phyloP scores from a whole-genome alignment of 2,797 vertebrate species.

The Smutsia temminckii region DNA sequence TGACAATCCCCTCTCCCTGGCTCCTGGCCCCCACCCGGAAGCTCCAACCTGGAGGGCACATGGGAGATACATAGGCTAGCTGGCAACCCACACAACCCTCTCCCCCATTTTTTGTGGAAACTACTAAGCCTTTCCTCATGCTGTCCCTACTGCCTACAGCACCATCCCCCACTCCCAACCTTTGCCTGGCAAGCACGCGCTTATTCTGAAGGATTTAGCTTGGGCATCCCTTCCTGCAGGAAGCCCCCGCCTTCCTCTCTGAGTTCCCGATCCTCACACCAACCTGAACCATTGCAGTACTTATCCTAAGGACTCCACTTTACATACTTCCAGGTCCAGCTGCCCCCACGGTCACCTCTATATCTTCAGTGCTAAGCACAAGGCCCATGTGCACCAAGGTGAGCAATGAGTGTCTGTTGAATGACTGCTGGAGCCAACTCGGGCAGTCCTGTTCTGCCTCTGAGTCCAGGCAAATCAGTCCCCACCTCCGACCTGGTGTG shows the following conservation, averaged over 20 bases:
- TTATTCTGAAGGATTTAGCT: not conserved
- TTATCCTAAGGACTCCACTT: not conserved
- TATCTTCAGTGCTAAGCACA: not conserved
- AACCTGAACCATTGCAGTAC: accelerated
- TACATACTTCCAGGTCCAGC: not conserved
- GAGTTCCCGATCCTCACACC: not conserved
- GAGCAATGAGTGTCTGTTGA: not conserved
- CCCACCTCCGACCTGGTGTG: not conserved
- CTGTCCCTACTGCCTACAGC: not conserved
- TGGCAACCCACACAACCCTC: not conserved
- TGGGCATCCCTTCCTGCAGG: not conserved
- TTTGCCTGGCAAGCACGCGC: not conserved
- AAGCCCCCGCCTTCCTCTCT: not conserved
- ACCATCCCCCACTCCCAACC: not conserved
- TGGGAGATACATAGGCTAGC: not conserved
- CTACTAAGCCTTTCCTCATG: accelerated
- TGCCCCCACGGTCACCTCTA: not conserved
- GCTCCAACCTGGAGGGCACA: not conserved
- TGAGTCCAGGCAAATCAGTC: not conserved
- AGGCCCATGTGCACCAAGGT: not conserved
- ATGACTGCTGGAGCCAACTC: not conserved
- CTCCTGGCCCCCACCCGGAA: not conserved
- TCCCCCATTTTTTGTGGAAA: not conserved
- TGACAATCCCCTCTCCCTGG: too few relatives aligned
- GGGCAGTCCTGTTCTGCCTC: not conserved